Percentiles rank a stretch among this genome's conserved stretches.
Evolutionary conservation across 2,113 vertebrate species (phyloP).

Genomic region (Tricholaema leucomelas): DNA sequence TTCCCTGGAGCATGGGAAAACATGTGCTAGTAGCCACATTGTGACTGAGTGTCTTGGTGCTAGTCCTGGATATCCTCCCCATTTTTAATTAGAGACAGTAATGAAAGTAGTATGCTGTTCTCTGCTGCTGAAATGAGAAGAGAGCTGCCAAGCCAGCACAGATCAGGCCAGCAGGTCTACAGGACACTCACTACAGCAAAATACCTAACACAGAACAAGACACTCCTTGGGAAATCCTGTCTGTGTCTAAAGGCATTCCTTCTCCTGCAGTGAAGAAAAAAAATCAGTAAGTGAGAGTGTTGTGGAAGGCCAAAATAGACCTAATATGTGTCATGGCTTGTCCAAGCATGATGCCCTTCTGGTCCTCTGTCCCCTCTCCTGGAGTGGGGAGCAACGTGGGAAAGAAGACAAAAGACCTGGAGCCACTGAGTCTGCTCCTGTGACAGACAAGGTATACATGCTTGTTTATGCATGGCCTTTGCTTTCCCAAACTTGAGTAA

Average conservation of each 20-base stretch:
- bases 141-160: background rate
- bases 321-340: too few relatives aligned
- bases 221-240: background rate
- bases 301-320: too few relatives aligned
- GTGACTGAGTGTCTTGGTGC: background rate
- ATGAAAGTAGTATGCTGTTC: background rate
- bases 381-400: too few relatives aligned
- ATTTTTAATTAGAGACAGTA: background rate
- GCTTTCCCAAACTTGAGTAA: too few relatives aligned
- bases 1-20: background rate
- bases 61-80: background rate
- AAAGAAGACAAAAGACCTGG: too few relatives aligned
- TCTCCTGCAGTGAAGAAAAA: background rate
- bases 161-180: background rate
- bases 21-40: background rate
- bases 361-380: too few relatives aligned
- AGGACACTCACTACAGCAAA: background rate
- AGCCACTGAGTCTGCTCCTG: too few relatives aligned
- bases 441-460: too few relatives aligned
- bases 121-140: background rate
- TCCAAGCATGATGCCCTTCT: too few relatives aligned
- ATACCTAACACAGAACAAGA: background rate
- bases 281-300: rapidly evolving
- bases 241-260: background rate
- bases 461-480: too few relatives aligned